These are phyloP conservation scores for Macrosiphum euphorbiae DNA, from an alignment of 2,888 invertebrate species.

Conservation along the genomic window DNA sequence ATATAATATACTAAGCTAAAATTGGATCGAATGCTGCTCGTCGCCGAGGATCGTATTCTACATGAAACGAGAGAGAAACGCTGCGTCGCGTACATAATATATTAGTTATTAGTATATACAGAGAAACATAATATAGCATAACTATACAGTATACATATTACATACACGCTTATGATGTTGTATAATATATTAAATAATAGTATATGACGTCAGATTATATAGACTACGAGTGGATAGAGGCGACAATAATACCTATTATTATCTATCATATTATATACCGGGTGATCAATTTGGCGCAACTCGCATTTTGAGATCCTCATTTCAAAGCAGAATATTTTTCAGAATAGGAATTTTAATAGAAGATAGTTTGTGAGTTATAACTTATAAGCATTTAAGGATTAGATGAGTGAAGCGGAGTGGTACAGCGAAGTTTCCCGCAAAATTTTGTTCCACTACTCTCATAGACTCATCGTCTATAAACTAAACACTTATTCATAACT, in stretches of 20 bases:
- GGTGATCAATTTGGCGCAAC: too few species aligned
- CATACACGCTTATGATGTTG: not conserved
- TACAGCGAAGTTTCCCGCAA: not conserved
- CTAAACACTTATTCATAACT: not conserved
- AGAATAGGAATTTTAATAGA: too few species aligned
- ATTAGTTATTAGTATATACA: not conserved
- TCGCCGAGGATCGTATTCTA: not conserved
- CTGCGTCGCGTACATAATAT: not conserved
- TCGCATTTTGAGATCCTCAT: too few species aligned
- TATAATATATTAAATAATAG: not conserved
- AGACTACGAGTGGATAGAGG: not conserved
- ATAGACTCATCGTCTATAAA: not conserved
- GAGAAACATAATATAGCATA: too few species aligned
- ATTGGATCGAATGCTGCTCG: slow-evolving; percentile 31
- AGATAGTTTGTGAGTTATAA: too few species aligned
- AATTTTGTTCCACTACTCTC: not conserved
- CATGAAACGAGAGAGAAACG: not conserved
- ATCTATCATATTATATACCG: too few species aligned
- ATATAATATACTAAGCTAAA: slow-evolving; percentile 28
- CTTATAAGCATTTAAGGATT: too few species aligned
- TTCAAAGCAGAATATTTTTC: too few species aligned
- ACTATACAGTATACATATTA: too few species aligned
- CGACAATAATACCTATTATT: too few species aligned
- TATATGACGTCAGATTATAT: not conserved
- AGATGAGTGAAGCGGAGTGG: too few species aligned